A percentile compares a stretch with the other conserved stretches of the same genome.
Conservation (phyloP, 2,888 invertebrate genomes). For the Agriotes lineatus region DNA sequence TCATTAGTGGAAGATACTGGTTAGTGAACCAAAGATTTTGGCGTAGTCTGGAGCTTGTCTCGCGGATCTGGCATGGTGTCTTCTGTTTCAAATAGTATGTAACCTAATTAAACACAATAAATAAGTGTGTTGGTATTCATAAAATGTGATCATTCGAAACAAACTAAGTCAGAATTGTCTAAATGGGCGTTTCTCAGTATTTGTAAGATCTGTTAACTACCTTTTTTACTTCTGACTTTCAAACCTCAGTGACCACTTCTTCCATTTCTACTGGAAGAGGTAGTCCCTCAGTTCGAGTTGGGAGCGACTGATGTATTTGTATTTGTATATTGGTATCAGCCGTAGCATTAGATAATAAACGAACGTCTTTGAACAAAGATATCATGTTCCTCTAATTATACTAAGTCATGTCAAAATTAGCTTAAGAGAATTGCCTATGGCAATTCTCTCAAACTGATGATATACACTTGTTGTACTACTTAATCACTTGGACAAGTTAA, state of each 20-base stretch:
- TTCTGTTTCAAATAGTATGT: slow-evolving; percentile 57
- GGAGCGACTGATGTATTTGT: slow-evolving; percentile 49
- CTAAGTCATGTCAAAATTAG: slow-evolving; percentile 67
- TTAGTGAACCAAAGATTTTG: slow-evolving; percentile 65
- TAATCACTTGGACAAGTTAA: slow-evolving; percentile 63
- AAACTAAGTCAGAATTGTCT: slow-evolving; percentile 54
- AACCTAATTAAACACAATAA: slow-evolving; percentile 54
- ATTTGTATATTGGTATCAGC: slow-evolving; percentile 53
- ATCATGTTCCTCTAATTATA: slow-evolving; percentile 66
- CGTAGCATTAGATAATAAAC: slow-evolving; percentile 56
- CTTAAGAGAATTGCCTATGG: slow-evolving; percentile 47
- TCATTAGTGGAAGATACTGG: slow-evolving; percentile 54
- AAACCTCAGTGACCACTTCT: slow-evolving; percentile 25
- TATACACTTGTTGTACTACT: slow-evolving; percentile 60
- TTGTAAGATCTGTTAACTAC: slow-evolving; percentile 45
- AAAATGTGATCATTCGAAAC: slow-evolving; percentile 53
- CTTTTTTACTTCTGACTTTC: slow-evolving; percentile 45
- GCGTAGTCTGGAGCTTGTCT: slow-evolving; percentile 47
- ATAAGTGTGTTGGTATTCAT: slow-evolving; percentile 56
- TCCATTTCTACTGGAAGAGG: slow-evolving; percentile 15
- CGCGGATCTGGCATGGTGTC: slow-evolving; percentile 51
- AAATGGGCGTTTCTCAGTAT: slow-evolving; percentile 43
- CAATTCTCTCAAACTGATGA: slow-evolving; percentile 34
- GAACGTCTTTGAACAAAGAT: slow-evolving; percentile 63
- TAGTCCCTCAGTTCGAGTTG: slow-evolving; percentile 25